A percentile compares a stretch with the other conserved stretches of the same genome.
phyloP scores from a whole-genome alignment of 2,113 vertebrate genomes.

The Tympanuchus pallidicinctus region DNA sequence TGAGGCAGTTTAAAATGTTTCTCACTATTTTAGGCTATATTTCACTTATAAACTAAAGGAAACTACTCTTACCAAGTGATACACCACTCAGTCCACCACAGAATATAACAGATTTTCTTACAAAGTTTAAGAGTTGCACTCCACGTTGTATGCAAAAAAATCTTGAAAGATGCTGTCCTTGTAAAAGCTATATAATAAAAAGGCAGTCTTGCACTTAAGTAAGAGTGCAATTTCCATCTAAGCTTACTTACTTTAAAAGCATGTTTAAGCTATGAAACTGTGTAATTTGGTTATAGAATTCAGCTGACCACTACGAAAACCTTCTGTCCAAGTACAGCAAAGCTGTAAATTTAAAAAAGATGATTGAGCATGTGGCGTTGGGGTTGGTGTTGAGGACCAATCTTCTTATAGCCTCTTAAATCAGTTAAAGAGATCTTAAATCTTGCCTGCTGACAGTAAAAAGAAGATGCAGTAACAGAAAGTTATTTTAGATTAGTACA shows the following conservation, averaged over 20 bases:
- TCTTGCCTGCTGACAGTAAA: background rate
- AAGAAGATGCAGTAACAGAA: background rate
- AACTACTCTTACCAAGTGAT: background rate
- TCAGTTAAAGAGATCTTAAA: background rate
- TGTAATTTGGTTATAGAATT: background rate
- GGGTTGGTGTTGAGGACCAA: background rate
- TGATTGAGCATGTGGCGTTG: background rate
- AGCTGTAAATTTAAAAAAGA: background rate
- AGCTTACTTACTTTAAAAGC: background rate
- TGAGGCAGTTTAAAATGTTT: background rate
- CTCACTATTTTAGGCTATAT: background rate
- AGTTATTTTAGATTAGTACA: background rate
- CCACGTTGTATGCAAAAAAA: background rate
- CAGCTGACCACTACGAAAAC: background rate
- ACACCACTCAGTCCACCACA: background rate
- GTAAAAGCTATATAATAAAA: accelerated
- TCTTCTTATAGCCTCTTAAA: background rate
- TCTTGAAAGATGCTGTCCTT: background rate
- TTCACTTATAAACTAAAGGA: background rate
- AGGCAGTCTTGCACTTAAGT: background rate
- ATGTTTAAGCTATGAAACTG: background rate
- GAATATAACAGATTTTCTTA: background rate
- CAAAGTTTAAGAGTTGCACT: background rate
- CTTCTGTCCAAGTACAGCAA: background rate
- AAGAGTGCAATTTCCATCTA: background rate